Conservation (phyloP, 2,797 vertebrate genomes). For the Tokudaia muenninki region DNA sequence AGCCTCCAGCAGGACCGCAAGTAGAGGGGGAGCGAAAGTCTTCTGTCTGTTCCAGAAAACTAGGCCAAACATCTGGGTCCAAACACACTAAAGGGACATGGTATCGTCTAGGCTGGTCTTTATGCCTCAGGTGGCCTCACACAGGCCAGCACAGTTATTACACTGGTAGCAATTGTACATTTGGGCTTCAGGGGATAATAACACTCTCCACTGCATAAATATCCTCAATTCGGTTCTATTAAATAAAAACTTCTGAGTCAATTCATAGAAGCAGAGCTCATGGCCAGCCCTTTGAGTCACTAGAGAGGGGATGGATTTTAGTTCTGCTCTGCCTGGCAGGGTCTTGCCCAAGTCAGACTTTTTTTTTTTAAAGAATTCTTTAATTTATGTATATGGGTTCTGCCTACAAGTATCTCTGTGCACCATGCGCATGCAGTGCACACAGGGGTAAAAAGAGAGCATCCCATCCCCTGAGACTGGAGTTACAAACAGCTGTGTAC, state of each 20-base stretch:
- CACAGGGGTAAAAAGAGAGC: not conserved
- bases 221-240: not conserved
- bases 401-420: not conserved
- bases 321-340: not conserved
- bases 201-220: conserved; percentile 47
- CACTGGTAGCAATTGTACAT: conserved; percentile 54
- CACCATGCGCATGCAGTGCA: not conserved
- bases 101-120: conserved; percentile 22
- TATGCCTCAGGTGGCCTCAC: conserved; percentile 47
- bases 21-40: conserved; percentile 66
- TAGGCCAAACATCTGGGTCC: conserved; percentile 68
- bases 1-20: conserved; percentile 50
- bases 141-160: conserved; percentile 74
- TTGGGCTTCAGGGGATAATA: conserved; percentile 57
- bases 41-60: conserved; percentile 65
- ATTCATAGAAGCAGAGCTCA: conserved; percentile 25
- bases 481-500: not conserved
- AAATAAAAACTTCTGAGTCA: conserved; percentile 48
- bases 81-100: conserved; percentile 55
- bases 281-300: not conserved
- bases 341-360: not conserved
- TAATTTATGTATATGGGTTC: not conserved
- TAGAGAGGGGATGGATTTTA: not conserved
- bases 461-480: not conserved
- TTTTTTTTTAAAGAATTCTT: not conserved